Base-by-base conservation (phyloP, 2,797 vertebrate genomes). In the Peromyscus melanophrys region DNA sequence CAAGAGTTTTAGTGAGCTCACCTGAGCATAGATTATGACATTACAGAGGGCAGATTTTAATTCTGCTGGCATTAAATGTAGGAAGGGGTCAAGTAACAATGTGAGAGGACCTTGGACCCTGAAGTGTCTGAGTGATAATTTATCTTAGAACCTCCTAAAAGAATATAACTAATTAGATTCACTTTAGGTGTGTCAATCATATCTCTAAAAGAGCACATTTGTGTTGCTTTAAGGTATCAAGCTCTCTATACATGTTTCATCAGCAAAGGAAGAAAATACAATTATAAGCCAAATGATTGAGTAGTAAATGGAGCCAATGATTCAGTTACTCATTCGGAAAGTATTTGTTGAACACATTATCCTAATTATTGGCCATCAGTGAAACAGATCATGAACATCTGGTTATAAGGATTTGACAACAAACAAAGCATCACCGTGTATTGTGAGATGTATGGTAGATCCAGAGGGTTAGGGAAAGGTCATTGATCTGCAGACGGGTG, bases 131-230 rank as follows among this genome's bases (percentile, higher is more conserved):
- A 21, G 40, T 11, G 40, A 52, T 25, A 23, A 61, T 37, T 7
- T 12, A 7, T 31, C 25, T 34, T 46, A 1, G 0, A 37, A 16
- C 1, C 43, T 55, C n/a, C 16, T 14, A 27, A 49, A 85, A 87
- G 0, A 8, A 4, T 10, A 5, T 6, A 59, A 19, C 8, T 21
- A 1, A 19, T 25, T 27, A 12, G 8, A 46, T 13, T 25, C n/a
- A 14, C 7, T 43, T 7, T 6, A 80, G 76, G 77, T 52, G 37
- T 40, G 17, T 73, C 52, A 59, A 31, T 52, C 8, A 49, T 69
- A 73, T 52, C 43, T 34, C 31, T 73, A n/a, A 43, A 17, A 37
- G 37, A 87, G 43, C 43, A 31, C 27, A 80, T 61, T 25, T 67
- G 14, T 57, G 8, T 59, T 88, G 14, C 29, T 71, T 61, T 23